Evolutionary conservation across 2,113 vertebrate species (phyloP).

Genomic region (Phylloscopus trochiloides): DNA sequence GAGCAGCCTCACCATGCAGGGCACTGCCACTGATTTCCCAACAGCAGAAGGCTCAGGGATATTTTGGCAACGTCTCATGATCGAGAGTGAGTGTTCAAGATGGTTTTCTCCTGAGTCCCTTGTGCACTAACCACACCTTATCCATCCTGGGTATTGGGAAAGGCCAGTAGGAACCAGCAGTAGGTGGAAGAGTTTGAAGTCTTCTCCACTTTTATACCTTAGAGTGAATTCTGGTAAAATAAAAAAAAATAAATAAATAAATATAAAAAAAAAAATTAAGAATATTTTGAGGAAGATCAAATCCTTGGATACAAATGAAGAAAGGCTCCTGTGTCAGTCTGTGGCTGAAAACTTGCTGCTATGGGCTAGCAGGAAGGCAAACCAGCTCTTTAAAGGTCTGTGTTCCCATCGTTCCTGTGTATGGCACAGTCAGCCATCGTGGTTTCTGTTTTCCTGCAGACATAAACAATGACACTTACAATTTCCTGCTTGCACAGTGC

Average conservation of each 20-base stretch:
- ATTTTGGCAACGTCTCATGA: not conserved
- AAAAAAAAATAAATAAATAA: not conserved
- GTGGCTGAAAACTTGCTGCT: not conserved
- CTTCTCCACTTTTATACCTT: not conserved
- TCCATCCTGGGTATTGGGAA: not conserved
- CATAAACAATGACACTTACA: constrained; percentile 76
- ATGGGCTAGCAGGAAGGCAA: not conserved
- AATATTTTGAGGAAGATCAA: not conserved
- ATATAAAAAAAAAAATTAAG: not conserved
- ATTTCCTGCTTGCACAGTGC: constrained; percentile 69
- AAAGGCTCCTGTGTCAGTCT: not conserved
- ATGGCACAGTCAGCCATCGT: constrained; percentile 46
- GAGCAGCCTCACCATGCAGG: not conserved
- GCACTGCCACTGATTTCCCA: not conserved
- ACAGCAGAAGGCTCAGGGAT: not conserved
- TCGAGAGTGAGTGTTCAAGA: not conserved
- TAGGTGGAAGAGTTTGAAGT: not conserved
- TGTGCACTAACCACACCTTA: not conserved
- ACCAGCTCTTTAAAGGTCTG: not conserved
- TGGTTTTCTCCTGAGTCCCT: not conserved
- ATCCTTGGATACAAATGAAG: not conserved
- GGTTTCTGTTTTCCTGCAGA: constrained; percentile 73
- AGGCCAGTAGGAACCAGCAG: not conserved
- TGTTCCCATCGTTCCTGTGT: not conserved
- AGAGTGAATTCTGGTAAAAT: not conserved